phyloP scores from a whole-genome alignment of 2,113 vertebrate species.

The Tachysurus vachellii region DNA sequence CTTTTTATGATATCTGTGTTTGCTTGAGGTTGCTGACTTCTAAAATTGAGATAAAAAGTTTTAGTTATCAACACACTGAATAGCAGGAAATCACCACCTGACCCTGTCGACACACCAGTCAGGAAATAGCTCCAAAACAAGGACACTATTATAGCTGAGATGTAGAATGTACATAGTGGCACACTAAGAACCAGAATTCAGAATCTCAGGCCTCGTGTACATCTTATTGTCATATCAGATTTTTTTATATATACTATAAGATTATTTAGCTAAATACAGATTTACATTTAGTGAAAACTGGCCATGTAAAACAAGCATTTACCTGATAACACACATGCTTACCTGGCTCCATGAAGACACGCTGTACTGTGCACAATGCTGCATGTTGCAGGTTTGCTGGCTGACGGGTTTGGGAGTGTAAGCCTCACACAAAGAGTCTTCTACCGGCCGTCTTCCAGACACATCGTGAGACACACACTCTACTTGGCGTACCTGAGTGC shows the following conservation, averaged over 20 bases:
- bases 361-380: constrained; percentile 77
- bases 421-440: constrained; percentile 75
- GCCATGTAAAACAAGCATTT: background rate
- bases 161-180: background rate
- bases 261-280: background rate
- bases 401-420: constrained; percentile 76
- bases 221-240: too few species aligned
- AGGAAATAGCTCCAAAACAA: background rate
- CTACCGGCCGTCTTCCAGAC: constrained; percentile 70
- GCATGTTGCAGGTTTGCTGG: constrained; percentile 83
- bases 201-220: background rate
- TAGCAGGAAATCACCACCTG: constrained; percentile 5
- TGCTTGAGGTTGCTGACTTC: background rate
- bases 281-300: background rate
- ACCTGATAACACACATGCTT: constrained; percentile 45
- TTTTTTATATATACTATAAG: too few species aligned
- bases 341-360: constrained; percentile 81
- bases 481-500: constrained; percentile 83
- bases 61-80: background rate
- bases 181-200: background rate
- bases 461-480: constrained; percentile 79
- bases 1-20: background rate
- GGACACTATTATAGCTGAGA: background rate
- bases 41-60: too few species aligned
- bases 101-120: background rate